Base-by-base conservation (phyloP, 2,113 vertebrate genomes). In the Uria aalge region DNA sequence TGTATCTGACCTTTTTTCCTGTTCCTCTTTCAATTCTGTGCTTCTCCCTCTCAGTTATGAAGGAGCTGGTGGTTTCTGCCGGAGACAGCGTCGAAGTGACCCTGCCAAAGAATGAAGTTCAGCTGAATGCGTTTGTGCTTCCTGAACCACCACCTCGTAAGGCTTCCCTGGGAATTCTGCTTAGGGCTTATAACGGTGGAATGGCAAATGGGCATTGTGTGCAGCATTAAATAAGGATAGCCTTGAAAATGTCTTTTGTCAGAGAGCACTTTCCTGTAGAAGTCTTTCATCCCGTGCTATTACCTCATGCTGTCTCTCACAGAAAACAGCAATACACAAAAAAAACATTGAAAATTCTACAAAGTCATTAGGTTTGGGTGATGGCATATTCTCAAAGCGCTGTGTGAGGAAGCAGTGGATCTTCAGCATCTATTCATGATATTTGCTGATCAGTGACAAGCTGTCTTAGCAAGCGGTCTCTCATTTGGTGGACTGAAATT, bases 11-110 rank as follows among this genome's bases (percentile, higher is more conserved):
- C 57, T 32, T 22, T 55, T 66, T n/a, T 11, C 23, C 23, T 40
- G 50, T 48, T 96, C 47, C 67, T 93, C 69, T 95, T 91, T 85
- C 78, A 53, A 90, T 57, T 90, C 29, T 85, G 4, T 92, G 17
- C 86, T 77, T 83, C 88, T 95, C 64, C n/a, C 92, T 94, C 77
- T 19, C 95, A 99, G 98, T 80, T 97, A 95, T 98, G 95, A 98
- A 98, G 97, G 98, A 99, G 91, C 97, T 99, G 98, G 98, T 99
- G 45, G 99, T 99, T 94, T 99, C 99, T 9, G 99, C 99, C 90
- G 99, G 99, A 71, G 96, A 99, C 79, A 99, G 98, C 1, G 99
- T 99, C 1, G 98, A 99, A 96, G 98, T 99, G 53, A 99, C 99
- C 16, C 97, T 99, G 92, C 99, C 99, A 29, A 97, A 97, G 90